Base-by-base conservation (phyloP, 2,797 vertebrate genomes). In the Myotis findleyi region DNA sequence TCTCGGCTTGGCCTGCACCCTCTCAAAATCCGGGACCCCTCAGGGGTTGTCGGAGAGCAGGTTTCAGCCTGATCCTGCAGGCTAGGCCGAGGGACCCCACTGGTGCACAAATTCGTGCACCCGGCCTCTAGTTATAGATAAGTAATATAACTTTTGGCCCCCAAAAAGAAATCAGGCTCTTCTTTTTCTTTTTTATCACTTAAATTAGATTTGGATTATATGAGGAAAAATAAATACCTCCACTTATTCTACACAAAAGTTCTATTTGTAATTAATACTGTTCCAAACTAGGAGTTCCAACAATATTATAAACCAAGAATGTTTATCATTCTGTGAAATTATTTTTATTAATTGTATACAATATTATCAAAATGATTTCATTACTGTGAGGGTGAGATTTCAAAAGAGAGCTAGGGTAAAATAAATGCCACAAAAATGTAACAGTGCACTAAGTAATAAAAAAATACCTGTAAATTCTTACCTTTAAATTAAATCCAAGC, bases 401-500 rank as follows among this genome's bases (percentile, higher is more conserved):
- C 64, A 83, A 71, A 64, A 80, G 55, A 86, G 12, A 62, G 51
- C 51, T 2, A 41, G 0, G 11, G 12, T 77, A 59, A 94, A 94
- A 85, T 51, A 57, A 86, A 91, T 73, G 68, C 81, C 47, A 94
- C 2, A 88, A 86, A n/a, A 96, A 73, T 84, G 18, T 23, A 88
- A 91, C 2, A 77, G 21, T 53, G 23, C 8, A 73, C 53, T 77
- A 82, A 75, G 23, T 69, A 79, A 76, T 41, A 80, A 77, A 80
- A 16, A 38, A 94, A 49, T 30, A 6, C 73, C 76, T 71, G 55
- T 3, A 85, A 90, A 47, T 23, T 94, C 84, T 97, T 91, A 99
- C 99, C 99, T 99, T 99, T 96, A 99, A 98, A 97, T 99, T 99
- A 98, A 99, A 99, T 81, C 99, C 99, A 97, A 99, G 98, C 62